Conservation (phyloP, 2,888 invertebrate species). For the Pollenia angustigena region DNA sequence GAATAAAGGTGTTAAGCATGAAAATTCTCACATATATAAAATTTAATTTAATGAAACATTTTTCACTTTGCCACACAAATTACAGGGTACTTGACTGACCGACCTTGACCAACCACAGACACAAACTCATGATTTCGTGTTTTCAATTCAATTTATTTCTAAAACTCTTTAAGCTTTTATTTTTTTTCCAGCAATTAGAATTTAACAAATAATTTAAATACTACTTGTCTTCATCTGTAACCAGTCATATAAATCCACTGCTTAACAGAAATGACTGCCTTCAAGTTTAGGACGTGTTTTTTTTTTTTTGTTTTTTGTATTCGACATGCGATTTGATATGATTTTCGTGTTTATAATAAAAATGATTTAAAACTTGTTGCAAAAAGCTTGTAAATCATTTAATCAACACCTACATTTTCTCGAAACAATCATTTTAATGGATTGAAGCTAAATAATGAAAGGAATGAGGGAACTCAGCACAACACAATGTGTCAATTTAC, state of each 20-base stretch:
- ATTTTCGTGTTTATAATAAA: conserved; percentile 56
- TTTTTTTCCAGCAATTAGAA: conserved; percentile 50
- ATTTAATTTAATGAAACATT: neutral
- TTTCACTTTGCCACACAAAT: neutral
- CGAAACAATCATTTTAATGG: conserved; percentile 21
- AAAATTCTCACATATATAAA: too few relatives aligned
- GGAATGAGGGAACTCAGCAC: conserved; percentile 5
- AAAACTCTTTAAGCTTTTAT: neutral
- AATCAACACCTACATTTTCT: conserved; percentile 68
- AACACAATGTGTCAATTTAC: conserved; percentile 61
- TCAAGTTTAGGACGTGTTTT: conserved; percentile 54
- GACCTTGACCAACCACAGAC: conserved; percentile 39
- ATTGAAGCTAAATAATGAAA: neutral
- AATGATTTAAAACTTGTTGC: conserved; percentile 70
- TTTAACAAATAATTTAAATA: conserved; percentile 56
- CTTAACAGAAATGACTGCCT: neutral
- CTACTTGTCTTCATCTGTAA: conserved; percentile 32
- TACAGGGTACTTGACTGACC: conserved; percentile 4
- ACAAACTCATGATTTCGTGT: neutral
- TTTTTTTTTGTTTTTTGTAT: neutral
- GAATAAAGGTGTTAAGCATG: too few relatives aligned
- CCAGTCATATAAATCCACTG: conserved; percentile 4
- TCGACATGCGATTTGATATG: conserved; percentile 62
- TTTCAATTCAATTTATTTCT: neutral
- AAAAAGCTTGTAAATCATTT: conserved; percentile 71